A percentile compares a stretch with the other conserved stretches of the same genome.
Conservation (phyloP, 1,140 invertebrate genomes). For the Diprion similis region DNA sequence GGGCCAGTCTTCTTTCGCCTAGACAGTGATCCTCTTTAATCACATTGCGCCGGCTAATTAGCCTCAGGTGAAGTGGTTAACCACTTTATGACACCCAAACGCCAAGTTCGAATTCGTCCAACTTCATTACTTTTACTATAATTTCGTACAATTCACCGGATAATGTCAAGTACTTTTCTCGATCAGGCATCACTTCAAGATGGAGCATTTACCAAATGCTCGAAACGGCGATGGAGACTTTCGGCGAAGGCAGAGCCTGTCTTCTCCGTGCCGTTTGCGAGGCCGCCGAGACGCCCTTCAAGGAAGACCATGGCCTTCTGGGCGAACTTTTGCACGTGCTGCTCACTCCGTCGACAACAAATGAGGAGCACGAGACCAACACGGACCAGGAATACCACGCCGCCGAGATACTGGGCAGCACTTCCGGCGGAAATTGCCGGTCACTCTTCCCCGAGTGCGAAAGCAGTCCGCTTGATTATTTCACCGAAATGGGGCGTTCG, state of each 20-base stretch:
- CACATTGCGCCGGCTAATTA: not conserved
- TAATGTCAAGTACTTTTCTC: constrained; percentile 11
- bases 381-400: constrained; percentile 73
- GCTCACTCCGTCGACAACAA: constrained; percentile 72
- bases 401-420: constrained; percentile 68
- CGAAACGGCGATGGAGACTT: constrained; percentile 61
- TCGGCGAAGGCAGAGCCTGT: constrained; percentile 66
- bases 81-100: not conserved
- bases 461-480: constrained; percentile 66
- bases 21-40: not conserved
- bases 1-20: not conserved
- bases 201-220: constrained; percentile 68
- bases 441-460: constrained; percentile 69
- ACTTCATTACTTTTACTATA: not conserved
- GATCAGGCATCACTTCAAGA: constrained; percentile 58
- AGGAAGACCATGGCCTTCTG: constrained; percentile 69
- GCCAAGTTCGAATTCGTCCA: not conserved
- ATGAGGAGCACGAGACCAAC: constrained; percentile 67
- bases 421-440: constrained; percentile 62
- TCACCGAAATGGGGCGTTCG: constrained; percentile 46
- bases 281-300: constrained; percentile 70
- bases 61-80: not conserved
- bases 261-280: constrained; percentile 77
- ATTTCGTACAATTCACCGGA: not conserved
- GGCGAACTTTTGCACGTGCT: constrained; percentile 74